Evolutionary conservation across 2,888 invertebrate genomes (phyloP).

Genomic region (Protonemura montana): DNA sequence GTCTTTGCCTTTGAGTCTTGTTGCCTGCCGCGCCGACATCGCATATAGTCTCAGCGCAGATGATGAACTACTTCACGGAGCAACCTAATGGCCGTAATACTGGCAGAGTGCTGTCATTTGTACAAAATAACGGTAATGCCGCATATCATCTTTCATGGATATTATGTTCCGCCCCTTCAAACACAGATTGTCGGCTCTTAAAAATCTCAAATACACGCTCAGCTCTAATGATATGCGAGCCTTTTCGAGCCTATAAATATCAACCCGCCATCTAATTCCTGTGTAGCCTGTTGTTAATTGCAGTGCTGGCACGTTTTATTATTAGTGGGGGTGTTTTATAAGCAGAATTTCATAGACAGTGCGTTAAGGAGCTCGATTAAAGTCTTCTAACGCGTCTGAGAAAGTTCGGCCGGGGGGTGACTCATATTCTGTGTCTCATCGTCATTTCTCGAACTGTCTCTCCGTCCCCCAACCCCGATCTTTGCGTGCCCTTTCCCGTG

Average conservation of each 20-base stretch:
- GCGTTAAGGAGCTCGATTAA: slow-evolving; percentile 9
- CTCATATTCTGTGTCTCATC: neutral
- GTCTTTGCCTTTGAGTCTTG: too few species aligned
- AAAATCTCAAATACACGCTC: neutral
- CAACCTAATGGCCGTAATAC: neutral
- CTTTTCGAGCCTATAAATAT: neutral
- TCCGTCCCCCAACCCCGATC: neutral
- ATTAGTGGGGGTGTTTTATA: slow-evolving; percentile 7
- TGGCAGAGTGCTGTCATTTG: neutral
- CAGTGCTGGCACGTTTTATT: neutral
- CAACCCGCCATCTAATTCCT: neutral
- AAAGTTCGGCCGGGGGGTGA: slow-evolving; percentile 24
- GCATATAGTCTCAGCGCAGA: neutral
- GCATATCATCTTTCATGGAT: neutral
- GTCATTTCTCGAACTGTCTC: neutral
- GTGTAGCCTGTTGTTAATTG: slow-evolving; percentile 15
- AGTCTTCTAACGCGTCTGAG: neutral
- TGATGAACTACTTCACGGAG: neutral
- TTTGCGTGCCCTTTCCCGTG: neutral
- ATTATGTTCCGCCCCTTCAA: neutral
- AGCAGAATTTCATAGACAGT: neutral
- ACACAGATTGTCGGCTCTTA: neutral
- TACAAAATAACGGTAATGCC: neutral
- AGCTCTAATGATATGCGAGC: neutral
- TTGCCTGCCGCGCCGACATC: too few species aligned